Percentiles rank a stretch among this genome's conserved stretches.
Evolutionary conservation across 37 sponge, comb jelly and placozoan species (phyloP).

Genomic region (Aplysina aerophoba): DNA sequence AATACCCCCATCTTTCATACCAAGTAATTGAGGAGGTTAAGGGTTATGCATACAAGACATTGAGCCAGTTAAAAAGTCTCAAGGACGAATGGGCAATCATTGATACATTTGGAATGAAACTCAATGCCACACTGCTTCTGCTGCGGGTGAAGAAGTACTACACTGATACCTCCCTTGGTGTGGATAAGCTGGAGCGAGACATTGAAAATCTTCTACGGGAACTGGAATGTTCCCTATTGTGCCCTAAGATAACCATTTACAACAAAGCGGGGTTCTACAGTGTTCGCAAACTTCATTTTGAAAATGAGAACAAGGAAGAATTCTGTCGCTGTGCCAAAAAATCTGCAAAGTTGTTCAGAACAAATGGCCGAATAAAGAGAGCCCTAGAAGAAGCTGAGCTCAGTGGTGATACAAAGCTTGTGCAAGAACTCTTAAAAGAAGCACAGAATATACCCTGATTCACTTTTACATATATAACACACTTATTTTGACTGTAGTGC

Average conservation of each 20-base stretch:
- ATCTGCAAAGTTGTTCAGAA: not conserved
- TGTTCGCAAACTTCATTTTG: not conserved
- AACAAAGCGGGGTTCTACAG: not conserved
- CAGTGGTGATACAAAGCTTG: slow-evolving; percentile 7
- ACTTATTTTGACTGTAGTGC: no score
- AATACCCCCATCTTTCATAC: not conserved
- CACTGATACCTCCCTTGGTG: not conserved
- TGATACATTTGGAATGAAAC: not conserved
- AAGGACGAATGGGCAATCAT: not conserved
- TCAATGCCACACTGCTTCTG: not conserved
- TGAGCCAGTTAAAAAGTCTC: not conserved
- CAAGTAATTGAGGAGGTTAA: not conserved
- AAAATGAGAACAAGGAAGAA: not conserved
- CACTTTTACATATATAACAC: no score
- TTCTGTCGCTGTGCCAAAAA: not conserved
- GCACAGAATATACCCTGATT: not conserved
- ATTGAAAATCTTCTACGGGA: not conserved
- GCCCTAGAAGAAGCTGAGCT: slow-evolving; percentile 1
- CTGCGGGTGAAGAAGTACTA: not conserved
- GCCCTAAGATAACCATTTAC: not conserved
- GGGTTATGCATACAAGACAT: not conserved
- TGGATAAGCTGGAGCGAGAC: not conserved
- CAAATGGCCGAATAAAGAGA: not conserved
- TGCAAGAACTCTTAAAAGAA: not conserved
- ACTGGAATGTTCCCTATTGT: not conserved